Evolutionary conservation across 2,113 vertebrate genomes (phyloP), one percentile per base, ranked within the genome.

Genomic region (Brachyhypopomus occidentalis): DNA sequence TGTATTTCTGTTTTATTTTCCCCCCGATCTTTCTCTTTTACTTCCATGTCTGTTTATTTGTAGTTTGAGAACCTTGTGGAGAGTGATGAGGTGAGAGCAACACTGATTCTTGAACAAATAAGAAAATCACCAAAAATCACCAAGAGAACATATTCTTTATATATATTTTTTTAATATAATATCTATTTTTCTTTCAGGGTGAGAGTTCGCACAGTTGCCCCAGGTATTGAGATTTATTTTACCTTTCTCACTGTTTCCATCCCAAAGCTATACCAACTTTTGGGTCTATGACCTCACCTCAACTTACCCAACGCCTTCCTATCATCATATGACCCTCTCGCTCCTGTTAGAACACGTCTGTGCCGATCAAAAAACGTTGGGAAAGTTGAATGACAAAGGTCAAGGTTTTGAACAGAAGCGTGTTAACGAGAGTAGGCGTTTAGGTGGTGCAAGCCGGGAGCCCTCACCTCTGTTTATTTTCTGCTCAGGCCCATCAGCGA

Each of bases 401-500:
- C 20, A 41, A 9, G 66, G 20, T 3, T 38, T 22, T 41, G n/a
- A 9, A 16, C 25, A 6, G 12, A 41, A n/a, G 66, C 66, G 45
- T 14, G 45, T 52, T 52, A 3, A 14, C 2, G 45, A 52, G 45
- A 52, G 12, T 52, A 52, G 45, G 9, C 41, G 38, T n/a, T 22
- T 70, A 19, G 41, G n/a, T 41, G 36, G 38, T 41, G 30, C 30
- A 2, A 41, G 41, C 41, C 41, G 41, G 41, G 5, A 12, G 12
- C 12, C 8, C 45, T 52, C 59, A 48, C 60, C 20, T 83, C 60
- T 75, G 23, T 23, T 80, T n/a, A 72, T 23, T 23, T 59, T 72
- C 76, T 80, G 77, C 56, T 25, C 85, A 99, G 98, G 84, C 95
- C 96, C 82, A 94, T 99, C 88, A 97, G 91, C 9, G 96, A 98